Base-by-base conservation (phyloP, 1,140 invertebrate species). In the Drosophila asahinai region DNA sequence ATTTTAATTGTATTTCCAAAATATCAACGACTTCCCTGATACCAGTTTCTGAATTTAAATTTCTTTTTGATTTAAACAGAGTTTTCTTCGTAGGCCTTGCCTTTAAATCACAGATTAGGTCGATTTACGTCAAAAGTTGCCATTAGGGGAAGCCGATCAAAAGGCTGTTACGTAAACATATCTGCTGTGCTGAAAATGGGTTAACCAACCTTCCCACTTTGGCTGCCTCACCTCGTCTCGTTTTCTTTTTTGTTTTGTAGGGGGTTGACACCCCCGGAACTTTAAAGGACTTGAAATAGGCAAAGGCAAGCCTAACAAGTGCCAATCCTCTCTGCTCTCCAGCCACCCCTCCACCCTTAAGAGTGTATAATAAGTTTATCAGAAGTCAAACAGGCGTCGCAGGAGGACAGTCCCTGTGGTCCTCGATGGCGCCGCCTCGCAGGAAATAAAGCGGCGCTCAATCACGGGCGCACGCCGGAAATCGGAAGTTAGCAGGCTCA, bases 401-500 rank as follows among this genome's bases (percentile, higher is more conserved):
- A 49, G 42, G 47, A 61, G 63, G 55, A 58, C 33, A 25, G 77
- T 80, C 65, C 66, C 72, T 52, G 54, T n/a, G 59, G 57, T 65
- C 54, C 57, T 75, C 14, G 63, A 14, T 71, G 84, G 80, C 77
- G 72, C 74, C 86, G 74, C 83, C 73, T 74, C 68, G 77, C 78
- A 84, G 84, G 84, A 89, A 89, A 81, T 90, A 74, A 90, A 81
- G 86, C 86, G 78, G 38, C 75, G 78, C 84, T 84, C 86, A 84
- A 87, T 89, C 84, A 87, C 81, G 66, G 66, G 77, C 81, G 71
- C 77, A 72, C 74, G 77, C 77, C 84, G 84, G 84, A 87, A 87
- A 87, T 90, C 86, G 84, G 84, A 89, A 90, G 84, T 89, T 90
- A 90, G 84, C 84, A 90, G 86, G 84, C 84, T 73, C 86, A 84